Conservation (phyloP, 2,113 vertebrate genomes). For the Lophius piscatorius region DNA sequence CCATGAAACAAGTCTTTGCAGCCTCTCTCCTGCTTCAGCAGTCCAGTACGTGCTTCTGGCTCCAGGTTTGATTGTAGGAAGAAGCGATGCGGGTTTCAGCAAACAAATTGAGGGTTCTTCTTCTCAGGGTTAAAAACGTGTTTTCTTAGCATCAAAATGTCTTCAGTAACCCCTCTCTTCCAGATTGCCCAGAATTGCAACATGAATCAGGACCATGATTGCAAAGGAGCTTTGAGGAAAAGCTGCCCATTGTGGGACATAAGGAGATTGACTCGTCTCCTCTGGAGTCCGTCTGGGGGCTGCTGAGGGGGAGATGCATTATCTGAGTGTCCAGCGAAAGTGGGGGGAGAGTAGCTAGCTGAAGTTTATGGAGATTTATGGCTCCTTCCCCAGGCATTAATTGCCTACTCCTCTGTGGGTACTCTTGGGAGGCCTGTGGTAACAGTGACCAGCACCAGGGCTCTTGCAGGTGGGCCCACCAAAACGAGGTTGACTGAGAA, state of each 20-base stretch:
- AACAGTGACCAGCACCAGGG: conserved; percentile 51
- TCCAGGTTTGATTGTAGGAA: no score
- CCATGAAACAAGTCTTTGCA: conserved; percentile 14
- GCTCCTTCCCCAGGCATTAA: conserved; percentile 74
- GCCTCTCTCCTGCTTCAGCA: not conserved
- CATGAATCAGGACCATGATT: conserved; percentile 29
- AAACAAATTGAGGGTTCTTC: not conserved
- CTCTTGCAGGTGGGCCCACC: conserved; percentile 79
- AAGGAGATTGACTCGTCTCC: conserved; percentile 11
- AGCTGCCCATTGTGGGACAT: conserved; percentile 38
- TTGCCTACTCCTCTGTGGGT: conserved; percentile 80
- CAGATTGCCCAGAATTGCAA: not conserved
- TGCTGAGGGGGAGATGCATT: conserved; percentile 60
- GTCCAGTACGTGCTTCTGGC: no score
- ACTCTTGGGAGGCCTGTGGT: conserved; percentile 71
- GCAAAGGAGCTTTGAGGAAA: conserved; percentile 20
- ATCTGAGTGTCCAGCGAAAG: conserved; percentile 70
- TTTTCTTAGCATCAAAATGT: not conserved
- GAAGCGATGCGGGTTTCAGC: not conserved
- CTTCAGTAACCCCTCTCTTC: not conserved
- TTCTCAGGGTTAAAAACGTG: not conserved
- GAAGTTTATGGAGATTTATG: conserved; percentile 88
- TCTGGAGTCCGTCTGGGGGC: conserved; percentile 45
- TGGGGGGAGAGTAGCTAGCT: conserved; percentile 58
- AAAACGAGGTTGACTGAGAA: conserved; percentile 66